phyloP scores from a whole-genome alignment of 2,888 invertebrate genomes.

The Callinectes sapidus region DNA sequence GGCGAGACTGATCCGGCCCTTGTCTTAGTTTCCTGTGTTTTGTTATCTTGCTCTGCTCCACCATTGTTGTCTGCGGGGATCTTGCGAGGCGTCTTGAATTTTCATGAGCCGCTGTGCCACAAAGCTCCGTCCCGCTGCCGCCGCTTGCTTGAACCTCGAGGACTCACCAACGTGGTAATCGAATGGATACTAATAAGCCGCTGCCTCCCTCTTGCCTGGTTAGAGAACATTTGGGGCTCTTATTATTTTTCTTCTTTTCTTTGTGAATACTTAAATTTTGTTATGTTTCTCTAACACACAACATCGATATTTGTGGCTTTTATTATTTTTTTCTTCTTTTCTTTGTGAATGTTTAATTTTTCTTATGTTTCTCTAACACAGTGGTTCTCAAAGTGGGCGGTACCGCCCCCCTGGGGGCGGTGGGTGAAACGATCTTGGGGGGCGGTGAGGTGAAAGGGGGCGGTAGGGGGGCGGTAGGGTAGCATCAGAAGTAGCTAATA shows the following conservation, averaged over 20 bases:
- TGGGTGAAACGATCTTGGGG: too few relatives aligned
- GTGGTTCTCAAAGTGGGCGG: too few relatives aligned
- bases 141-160: neutral
- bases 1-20: constrained; percentile 28
- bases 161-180: neutral
- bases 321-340: too few relatives aligned
- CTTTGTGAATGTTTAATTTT: too few relatives aligned
- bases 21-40: constrained; percentile 37
- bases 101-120: constrained; percentile 19
- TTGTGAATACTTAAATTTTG: neutral
- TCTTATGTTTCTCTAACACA: too few relatives aligned
- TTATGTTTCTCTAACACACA: too few relatives aligned
- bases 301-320: too few relatives aligned
- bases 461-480: too few relatives aligned
- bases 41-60: constrained; percentile 4
- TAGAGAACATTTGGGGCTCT: neutral
- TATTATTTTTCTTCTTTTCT: neutral
- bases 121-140: neutral
- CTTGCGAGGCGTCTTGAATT: constrained; percentile 33
- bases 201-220: neutral
- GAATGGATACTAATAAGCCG: constrained; percentile 6
- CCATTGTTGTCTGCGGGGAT: constrained; percentile 37
- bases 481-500: too few relatives aligned
- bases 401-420: too few relatives aligned
- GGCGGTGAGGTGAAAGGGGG: too few relatives aligned